phyloP scores from a whole-genome alignment of 2,797 vertebrate species.

The Xenentodon cancila region DNA sequence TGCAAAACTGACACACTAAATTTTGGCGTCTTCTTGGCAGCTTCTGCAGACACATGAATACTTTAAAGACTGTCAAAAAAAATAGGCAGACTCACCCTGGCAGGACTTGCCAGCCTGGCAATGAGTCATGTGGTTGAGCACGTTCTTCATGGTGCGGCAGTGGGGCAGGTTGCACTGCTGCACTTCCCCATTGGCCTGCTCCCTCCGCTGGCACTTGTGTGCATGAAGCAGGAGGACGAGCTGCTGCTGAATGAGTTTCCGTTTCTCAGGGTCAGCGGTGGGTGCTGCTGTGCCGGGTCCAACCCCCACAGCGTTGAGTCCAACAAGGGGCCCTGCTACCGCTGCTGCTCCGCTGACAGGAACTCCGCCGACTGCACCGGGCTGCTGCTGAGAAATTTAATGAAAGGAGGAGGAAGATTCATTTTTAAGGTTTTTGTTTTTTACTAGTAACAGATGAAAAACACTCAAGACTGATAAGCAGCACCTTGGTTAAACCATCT shows the following conservation, averaged over 20 bases:
- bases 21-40: too few species aligned
- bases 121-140: constrained; percentile 99
- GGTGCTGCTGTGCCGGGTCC: constrained; percentile 86
- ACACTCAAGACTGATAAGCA: too few species aligned
- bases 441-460: not conserved
- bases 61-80: constrained; percentile 14
- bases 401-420: constrained; percentile 15
- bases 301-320: constrained; percentile 76
- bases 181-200: constrained; percentile 96
- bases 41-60: constrained; percentile 15
- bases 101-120: constrained; percentile 99
- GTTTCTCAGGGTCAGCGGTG: constrained; percentile 96
- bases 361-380: constrained; percentile 71
- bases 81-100: constrained; percentile 85
- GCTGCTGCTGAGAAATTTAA: constrained; percentile 79
- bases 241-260: constrained; percentile 98
- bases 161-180: constrained; percentile 96
- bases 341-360: constrained; percentile 50
- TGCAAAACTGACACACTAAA: constrained; percentile 22
- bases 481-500: too few species aligned
- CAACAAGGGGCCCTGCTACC: constrained; percentile 69
- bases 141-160: constrained; percentile 99
- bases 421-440: not conserved
- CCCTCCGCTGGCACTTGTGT: constrained; percentile 97
- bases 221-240: constrained; percentile 95